A percentile compares a stretch with the other conserved stretches of the same genome.
Evolutionary conservation across 2,797 vertebrate species (phyloP).

Genomic region (Microchirus variegatus): DNA sequence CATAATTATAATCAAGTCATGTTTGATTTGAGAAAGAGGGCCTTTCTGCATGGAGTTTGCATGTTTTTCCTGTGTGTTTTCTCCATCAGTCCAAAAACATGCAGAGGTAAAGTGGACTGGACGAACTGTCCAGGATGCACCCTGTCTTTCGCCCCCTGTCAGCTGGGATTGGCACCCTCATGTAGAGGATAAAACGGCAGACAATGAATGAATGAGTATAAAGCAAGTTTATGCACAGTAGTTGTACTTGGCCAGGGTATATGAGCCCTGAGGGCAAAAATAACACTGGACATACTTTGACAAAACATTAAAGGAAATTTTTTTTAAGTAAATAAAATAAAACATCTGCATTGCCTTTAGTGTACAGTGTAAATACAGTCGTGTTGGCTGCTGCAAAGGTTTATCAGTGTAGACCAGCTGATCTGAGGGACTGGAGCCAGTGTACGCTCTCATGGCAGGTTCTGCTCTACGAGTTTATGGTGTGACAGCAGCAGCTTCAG

Average conservation of each 20-base stretch:
- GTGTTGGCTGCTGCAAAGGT: conserved; percentile 18
- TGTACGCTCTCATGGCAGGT: conserved; percentile 12
- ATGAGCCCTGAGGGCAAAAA: conserved; percentile 44
- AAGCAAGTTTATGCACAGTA: conserved; percentile 65
- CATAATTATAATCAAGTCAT: conserved; percentile 17
- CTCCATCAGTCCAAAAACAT: conserved; percentile 23
- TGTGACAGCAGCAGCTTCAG: conserved; percentile 7
- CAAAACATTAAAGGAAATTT: conserved; percentile 12
- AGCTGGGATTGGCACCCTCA: no score
- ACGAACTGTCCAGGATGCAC: no score
- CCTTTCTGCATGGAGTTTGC: no score
- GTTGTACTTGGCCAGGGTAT: conserved; percentile 53
- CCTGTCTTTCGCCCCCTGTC: no score
- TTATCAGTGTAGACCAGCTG: conserved; percentile 27
- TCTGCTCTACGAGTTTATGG: neutral
- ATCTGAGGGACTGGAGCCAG: conserved; percentile 24
- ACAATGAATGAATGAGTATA: conserved; percentile 18
- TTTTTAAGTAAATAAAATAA: conserved; percentile 21
- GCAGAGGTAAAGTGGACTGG: neutral
- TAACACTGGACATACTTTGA: conserved; percentile 39
- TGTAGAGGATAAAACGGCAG: neutral
- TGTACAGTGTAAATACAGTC: conserved; percentile 23
- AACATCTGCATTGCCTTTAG: conserved; percentile 10
- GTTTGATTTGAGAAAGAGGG: neutral
- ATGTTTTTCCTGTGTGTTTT: neutral